Percentiles rank a stretch among this genome's conserved stretches.
These are phyloP conservation scores for Cerastis leucographa DNA, from an alignment of 2,888 invertebrate genomes.

Conservation along the genomic window DNA sequence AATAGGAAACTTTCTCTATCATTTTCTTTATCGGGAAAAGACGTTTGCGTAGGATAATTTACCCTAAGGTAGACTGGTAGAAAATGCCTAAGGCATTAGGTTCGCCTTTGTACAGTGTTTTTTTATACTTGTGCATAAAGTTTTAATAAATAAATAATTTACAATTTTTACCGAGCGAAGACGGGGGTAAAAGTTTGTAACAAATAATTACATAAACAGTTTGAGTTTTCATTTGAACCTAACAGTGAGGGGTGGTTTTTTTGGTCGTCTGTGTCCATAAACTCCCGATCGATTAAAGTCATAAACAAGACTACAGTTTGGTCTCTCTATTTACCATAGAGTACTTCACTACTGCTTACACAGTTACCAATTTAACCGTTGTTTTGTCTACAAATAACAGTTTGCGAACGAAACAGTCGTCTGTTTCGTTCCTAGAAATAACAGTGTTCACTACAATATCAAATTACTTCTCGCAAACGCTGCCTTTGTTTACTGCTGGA, in stretches of 20 bases:
- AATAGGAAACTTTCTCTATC: background rate
- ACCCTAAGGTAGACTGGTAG: no score
- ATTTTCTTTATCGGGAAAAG: background rate
- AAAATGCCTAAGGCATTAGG: no score
- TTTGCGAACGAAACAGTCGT: slow-evolving; percentile 35
- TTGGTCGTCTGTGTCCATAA: slow-evolving; percentile 19
- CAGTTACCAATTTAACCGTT: slow-evolving; percentile 48
- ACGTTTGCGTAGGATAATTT: background rate
- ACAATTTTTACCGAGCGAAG: background rate
- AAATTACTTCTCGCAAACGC: slow-evolving; percentile 20
- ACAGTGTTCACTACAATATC: slow-evolving; percentile 12
- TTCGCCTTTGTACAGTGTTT: no score
- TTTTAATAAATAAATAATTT: background rate
- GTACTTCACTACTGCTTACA: slow-evolving; percentile 37
- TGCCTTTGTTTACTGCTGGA: background rate
- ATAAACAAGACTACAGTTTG: slow-evolving; percentile 47
- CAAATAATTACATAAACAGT: background rate
- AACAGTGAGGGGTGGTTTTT: background rate
- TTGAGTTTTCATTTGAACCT: background rate
- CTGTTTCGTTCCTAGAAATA: slow-evolving; percentile 25
- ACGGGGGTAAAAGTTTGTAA: background rate
- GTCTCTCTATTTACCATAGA: slow-evolving; percentile 41
- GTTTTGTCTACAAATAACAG: slow-evolving; percentile 52
- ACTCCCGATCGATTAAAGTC: slow-evolving; percentile 34
- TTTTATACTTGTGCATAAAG: background rate